Evolutionary conservation across 64 coral and sea anemone genomes (phyloP), one percentile per base, ranked within the genome.

Genomic region (Montipora sp.): DNA sequence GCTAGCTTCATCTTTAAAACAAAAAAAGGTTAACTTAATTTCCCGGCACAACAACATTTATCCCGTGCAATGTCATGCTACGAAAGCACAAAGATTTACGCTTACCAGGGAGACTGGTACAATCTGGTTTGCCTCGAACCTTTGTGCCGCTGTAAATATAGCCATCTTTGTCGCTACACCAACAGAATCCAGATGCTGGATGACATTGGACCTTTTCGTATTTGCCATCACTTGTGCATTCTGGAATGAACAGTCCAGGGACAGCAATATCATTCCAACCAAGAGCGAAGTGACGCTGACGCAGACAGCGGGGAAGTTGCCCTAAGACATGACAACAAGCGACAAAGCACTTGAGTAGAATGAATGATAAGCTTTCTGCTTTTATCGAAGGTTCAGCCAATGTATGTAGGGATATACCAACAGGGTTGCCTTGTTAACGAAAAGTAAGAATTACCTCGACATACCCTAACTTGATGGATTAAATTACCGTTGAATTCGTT

Each of bases 181-280:
- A 93, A 60, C 91, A 93, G 21, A 69, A 87, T 7, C 91, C 91
- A 55, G 91, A 93, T 19, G 59, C 48, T 6, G 83, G 46, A 22
- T 93, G 83, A 47, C 91, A 93, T 51, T 93, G 91, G 10, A 93
- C 73, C 20, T 19, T 47, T 47, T 93, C 91, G 73, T 93, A 93
- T 36, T 84, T 87, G 6, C 91, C 91, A 16, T 93, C 91, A 2
- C 83, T 74, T 59, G 74, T 77, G 27, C 91, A 93, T 51, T 88
- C 91, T 18, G 91, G 74, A 21, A 80, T 23, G 73, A 84, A 93
- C 12, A 93, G 75, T 68, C 83, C 75, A 11, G 78, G 73, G 11
- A 93, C 83, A 44, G 27, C 14, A 80, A 93, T 48, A 44, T 85
- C 91, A 11, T 84, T 78, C 91, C 91, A 93, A 19, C 83, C 91